Conservation (phyloP, 64 coral and sea anemone genomes). For the Montipora capricornis region DNA sequence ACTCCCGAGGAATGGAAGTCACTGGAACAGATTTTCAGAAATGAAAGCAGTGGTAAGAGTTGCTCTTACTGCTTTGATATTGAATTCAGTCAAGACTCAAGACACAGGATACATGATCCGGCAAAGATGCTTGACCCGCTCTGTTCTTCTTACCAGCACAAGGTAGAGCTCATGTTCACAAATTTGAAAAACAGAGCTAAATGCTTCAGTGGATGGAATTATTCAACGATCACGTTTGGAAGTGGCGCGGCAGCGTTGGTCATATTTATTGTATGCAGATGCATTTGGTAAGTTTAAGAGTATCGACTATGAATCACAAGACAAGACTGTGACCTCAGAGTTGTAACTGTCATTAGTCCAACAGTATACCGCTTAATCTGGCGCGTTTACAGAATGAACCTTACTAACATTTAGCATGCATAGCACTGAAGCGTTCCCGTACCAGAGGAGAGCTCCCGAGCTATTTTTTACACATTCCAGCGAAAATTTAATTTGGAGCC, state of each 20-base stretch:
- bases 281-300: not conserved
- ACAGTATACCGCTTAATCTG: too few relatives aligned
- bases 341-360: too few relatives aligned
- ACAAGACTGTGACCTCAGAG: too few relatives aligned
- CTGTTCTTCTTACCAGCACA: not conserved
- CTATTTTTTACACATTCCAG: too few relatives aligned
- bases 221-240: not conserved
- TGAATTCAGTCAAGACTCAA: not conserved
- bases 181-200: not conserved
- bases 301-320: not conserved
- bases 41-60: not conserved
- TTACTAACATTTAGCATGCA: too few relatives aligned
- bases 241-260: not conserved
- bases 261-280: slow-evolving; percentile 3
- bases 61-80: not conserved
- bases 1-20: not conserved
- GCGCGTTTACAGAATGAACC: too few relatives aligned
- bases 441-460: too few relatives aligned
- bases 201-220: not conserved
- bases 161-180: not conserved
- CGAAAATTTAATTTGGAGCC: too few relatives aligned
- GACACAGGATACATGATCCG: not conserved
- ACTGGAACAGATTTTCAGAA: not conserved
- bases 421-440: too few relatives aligned
- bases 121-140: not conserved